Evolutionary conservation across 2,797 vertebrate genomes (phyloP), one percentile per base, ranked within the genome.

Genomic region (Halcyon chelicuti): DNA sequence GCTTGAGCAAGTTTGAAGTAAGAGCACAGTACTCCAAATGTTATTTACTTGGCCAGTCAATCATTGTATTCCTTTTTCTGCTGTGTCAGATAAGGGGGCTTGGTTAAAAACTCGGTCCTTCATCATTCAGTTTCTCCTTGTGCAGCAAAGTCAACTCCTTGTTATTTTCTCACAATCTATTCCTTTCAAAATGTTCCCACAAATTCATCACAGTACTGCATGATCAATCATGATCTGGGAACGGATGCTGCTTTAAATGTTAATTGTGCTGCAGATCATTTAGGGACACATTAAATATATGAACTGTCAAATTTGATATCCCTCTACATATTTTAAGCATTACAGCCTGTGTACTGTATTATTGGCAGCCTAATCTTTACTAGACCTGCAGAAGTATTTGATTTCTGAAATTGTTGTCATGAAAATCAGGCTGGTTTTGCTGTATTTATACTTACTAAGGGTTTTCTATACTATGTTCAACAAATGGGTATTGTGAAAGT

Each of bases 161-260:
- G 58, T 94, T 94, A 87, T 96, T 95, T 96, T 85, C 85, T 94
- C 80, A 26, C 81, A 87, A 46, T 82, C 52, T 93, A 31, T 79
- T 91, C 51, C 55, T 70, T 88, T 93, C 55, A 91, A 42, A 96
- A 74, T 39, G 21, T 85, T 96, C 77, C 93, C 60, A 71, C 39
- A 85, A 90, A 82, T 90, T 85, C 93, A 67, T 49, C 35, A 81
- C 40, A 44, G 74, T 89, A 37, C 39, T 73, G 40, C 60, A 67
- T 91, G 80, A 96, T 96, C 86, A 91, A 68, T 96, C 80, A 81
- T 39, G 60, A 79, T 79, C 52, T 74, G 67, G 55, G 49, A 92
- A 93, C 83, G 86, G 88, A 71, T 12, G 3, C 49, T 91, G 57
- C 61, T 96, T 85, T 93, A 92, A 93, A 94, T 93, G 86, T 72